These are phyloP conservation scores for Arizona elegans DNA, from an alignment of 2,113 vertebrate genomes.

Conservation along the genomic window DNA sequence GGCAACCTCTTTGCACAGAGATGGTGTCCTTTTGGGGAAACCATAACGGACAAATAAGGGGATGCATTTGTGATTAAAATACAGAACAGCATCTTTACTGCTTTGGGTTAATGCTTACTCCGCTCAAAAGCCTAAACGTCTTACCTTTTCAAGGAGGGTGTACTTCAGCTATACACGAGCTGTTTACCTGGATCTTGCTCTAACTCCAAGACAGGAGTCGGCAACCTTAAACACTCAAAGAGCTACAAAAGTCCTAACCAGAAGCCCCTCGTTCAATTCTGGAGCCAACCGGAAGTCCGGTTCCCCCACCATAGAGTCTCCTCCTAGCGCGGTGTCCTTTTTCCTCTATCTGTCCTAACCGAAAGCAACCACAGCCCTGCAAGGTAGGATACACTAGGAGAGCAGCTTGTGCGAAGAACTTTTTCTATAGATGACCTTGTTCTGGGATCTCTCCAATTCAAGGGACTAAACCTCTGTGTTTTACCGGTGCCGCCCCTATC, in stretches of 20 bases:
- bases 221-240: too few relatives aligned
- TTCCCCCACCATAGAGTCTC: too few relatives aligned
- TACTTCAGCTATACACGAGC: background rate
- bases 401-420: background rate
- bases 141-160: background rate
- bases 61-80: background rate
- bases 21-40: background rate
- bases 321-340: too few relatives aligned
- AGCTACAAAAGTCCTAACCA: too few relatives aligned
- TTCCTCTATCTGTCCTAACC: too few relatives aligned
- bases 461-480: background rate
- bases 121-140: background rate
- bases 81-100: too few relatives aligned
- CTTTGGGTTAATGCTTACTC: background rate
- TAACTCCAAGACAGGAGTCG: background rate
- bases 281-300: too few relatives aligned
- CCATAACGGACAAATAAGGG: background rate
- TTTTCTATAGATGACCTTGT: background rate
- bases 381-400: background rate
- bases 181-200: background rate
- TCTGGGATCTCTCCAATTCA: background rate
- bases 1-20: background rate
- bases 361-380: background rate
- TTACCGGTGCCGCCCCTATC: background rate
- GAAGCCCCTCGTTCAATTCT: too few relatives aligned